phyloP scores from a whole-genome alignment of 2,888 invertebrate genomes.

The Chrysomela aeneicollis region DNA sequence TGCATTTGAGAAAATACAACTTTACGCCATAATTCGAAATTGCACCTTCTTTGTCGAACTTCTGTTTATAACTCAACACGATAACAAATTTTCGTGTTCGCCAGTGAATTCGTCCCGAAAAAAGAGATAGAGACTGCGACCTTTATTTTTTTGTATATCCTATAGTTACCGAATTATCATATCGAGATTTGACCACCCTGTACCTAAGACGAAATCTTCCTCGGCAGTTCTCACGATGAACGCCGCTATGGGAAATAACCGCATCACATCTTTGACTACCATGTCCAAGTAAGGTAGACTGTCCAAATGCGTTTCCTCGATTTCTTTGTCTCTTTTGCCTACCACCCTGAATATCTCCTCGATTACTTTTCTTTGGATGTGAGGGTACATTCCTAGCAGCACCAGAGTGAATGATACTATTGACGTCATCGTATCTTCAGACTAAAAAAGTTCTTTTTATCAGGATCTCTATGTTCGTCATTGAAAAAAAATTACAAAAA shows the following conservation, averaged over 20 bases:
- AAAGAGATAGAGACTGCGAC: no score
- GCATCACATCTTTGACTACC: constrained; percentile 51
- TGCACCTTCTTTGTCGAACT: no score
- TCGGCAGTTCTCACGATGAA: constrained; percentile 46
- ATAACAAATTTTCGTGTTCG: no score
- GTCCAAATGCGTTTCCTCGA: constrained; percentile 40
- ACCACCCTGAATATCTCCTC: constrained; percentile 40
- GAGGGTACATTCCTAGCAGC: constrained; percentile 51
- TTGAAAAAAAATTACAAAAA: no score
- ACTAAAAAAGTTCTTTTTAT: constrained; percentile 48
- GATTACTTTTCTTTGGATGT: constrained; percentile 44
- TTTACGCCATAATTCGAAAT: no score
- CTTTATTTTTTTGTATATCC: no score
- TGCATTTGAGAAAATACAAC: no score
- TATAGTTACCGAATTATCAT: no score
- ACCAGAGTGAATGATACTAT: constrained; percentile 43
- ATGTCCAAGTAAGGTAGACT: constrained; percentile 49
- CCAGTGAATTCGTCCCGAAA: no score
- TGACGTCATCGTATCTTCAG: constrained; percentile 50
- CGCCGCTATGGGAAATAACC: constrained; percentile 52
- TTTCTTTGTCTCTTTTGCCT: constrained; percentile 31
- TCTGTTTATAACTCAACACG: no score
- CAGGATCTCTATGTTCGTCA: no score
- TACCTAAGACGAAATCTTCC: constrained; percentile 35
- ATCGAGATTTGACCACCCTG: no score